Conservation (phyloP, 2,888 invertebrate species). For the Trissoscelio sp. region DNA sequence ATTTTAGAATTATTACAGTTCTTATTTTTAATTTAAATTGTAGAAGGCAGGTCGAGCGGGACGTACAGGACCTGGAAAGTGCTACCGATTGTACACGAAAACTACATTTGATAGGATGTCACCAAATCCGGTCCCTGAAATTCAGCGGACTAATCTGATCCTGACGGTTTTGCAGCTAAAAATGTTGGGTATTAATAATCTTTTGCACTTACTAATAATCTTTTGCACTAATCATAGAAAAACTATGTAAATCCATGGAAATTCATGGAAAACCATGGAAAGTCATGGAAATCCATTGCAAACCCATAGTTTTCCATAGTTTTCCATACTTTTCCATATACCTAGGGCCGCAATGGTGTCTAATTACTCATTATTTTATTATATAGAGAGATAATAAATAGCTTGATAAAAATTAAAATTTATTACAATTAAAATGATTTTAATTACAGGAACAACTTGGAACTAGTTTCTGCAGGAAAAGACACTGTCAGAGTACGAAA, state of each 20-base stretch:
- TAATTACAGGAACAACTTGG: conserved; percentile 91
- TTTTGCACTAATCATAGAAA: too few species aligned
- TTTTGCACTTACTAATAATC: conserved; percentile 99
- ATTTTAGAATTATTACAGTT: too few species aligned
- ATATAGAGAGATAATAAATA: too few species aligned
- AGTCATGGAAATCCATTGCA: too few species aligned
- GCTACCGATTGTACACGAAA: conserved; percentile 98
- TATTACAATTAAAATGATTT: conserved; percentile 10
- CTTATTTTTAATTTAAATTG: too few species aligned
- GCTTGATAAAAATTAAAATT: conserved; percentile 6
- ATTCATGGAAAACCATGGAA: conserved; percentile 99
- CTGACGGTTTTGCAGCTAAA: conserved; percentile 98
- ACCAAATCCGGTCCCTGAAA: conserved; percentile 98
- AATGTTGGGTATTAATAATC: conserved; percentile 99
- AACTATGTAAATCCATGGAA: conserved; percentile 98
- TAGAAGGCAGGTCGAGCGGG: conserved; percentile 91
- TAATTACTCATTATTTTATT: too few species aligned
- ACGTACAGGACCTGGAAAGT: conserved; percentile 98
- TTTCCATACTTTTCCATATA: too few species aligned
- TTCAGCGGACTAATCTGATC: conserved; percentile 98
- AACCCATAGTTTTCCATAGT: too few species aligned
- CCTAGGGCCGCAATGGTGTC: too few species aligned
- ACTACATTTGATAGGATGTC: conserved; percentile 99
- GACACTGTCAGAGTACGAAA: conserved; percentile 98
- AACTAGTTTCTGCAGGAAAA: conserved; percentile 98